These are phyloP conservation scores for Drosophila peninsularis DNA, from an alignment of 2,888 invertebrate genomes.

Conservation along the genomic window DNA sequence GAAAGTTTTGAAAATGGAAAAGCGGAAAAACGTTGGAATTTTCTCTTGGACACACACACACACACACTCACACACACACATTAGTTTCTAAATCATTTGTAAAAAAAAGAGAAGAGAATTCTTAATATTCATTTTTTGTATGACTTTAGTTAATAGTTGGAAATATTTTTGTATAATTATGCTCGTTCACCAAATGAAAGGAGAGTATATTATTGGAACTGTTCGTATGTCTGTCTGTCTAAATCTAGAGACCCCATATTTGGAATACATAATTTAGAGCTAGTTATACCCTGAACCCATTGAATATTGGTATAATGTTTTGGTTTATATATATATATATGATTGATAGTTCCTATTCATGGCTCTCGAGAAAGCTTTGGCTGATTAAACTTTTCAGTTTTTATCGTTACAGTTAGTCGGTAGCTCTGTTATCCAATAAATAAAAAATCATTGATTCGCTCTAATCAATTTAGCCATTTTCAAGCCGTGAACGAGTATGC, in stretches of 20 bases:
- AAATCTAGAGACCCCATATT: no score
- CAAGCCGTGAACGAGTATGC: background rate
- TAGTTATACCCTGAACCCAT: no score
- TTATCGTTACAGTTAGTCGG: background rate
- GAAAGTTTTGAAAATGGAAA: slow-evolving; percentile 23
- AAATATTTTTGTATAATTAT: slow-evolving; percentile 16
- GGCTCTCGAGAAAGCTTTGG: no score
- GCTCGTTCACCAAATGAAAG: background rate
- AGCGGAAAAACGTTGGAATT: slow-evolving; percentile 7
- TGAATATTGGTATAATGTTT: no score
- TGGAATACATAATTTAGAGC: no score
- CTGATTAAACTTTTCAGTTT: no score
- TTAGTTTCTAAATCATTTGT: slow-evolving; percentile 68
- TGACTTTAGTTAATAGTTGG: slow-evolving; percentile 41
- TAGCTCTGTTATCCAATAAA: background rate
- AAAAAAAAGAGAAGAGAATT: slow-evolving; percentile 37
- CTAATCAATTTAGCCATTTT: background rate
- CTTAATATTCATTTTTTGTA: slow-evolving; percentile 47
- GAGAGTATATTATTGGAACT: background rate
- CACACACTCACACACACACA: slow-evolving; percentile 22
- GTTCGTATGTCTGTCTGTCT: background rate
- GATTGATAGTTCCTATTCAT: no score
- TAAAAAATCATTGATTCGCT: background rate
- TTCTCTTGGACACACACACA: slow-evolving; percentile 11
- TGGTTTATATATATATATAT: no score